Percentiles rank a stretch among this genome's conserved stretches.
Evolutionary conservation across 2,888 invertebrate genomes (phyloP).

Genomic region (Lasioglossum leucozonium): DNA sequence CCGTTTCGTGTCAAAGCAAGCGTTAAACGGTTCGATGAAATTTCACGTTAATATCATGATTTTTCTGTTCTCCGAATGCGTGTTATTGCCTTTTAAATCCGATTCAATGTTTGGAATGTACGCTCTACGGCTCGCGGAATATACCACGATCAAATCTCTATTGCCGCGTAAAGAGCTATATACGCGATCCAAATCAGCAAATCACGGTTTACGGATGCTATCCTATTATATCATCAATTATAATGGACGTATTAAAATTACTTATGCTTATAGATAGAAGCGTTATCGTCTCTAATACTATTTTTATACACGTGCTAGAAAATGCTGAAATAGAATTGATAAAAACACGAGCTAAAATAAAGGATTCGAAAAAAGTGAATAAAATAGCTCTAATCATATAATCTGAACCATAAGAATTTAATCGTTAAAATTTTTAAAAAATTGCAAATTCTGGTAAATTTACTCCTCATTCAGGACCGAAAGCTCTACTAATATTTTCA

Average conservation of each 20-base stretch:
- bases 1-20: slow-evolving; percentile 22
- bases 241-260: neutral
- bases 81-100: slow-evolving; percentile 24
- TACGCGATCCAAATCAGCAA: neutral
- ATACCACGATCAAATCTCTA: neutral
- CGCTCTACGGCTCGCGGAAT: neutral
- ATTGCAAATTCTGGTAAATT: neutral
- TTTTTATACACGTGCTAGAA: neutral
- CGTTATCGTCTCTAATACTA: neutral
- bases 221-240: neutral
- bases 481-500: neutral
- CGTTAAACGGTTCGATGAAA: slow-evolving; percentile 22
- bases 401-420: no score
- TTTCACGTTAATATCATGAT: slow-evolving; percentile 2
- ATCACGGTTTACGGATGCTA: neutral
- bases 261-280: neutral
- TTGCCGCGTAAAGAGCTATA: neutral
- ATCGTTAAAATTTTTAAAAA: neutral
- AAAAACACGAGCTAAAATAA: neutral
- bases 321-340: neutral
- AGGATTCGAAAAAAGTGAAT: neutral
- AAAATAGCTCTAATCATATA: no score
- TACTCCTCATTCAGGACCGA: neutral
- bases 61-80: neutral
- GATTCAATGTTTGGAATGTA: slow-evolving; percentile 10